Conservation (phyloP, 2,888 invertebrate species). For the Ephialtes manifestator region DNA sequence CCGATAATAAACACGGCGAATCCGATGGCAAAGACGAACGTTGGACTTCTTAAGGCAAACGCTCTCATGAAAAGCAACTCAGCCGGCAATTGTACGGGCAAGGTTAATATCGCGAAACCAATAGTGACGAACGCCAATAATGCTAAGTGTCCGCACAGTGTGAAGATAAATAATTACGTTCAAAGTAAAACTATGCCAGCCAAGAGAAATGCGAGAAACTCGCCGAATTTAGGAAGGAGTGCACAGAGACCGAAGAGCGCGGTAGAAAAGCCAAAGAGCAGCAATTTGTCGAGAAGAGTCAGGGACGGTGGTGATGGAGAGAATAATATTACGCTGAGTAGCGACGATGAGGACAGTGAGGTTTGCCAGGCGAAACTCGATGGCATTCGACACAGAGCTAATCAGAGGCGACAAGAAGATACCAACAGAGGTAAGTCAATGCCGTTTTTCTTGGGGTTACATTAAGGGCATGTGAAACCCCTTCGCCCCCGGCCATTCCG, state of each 20-base stretch:
- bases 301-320: conserved; percentile 74
- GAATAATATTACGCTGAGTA: conserved; percentile 74
- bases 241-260: conserved; percentile 77
- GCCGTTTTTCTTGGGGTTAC: not conserved
- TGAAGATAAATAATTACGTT: conserved; percentile 84
- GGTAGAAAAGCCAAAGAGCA: conserved; percentile 74
- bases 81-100: conserved; percentile 79
- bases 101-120: conserved; percentile 81
- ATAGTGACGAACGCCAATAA: conserved; percentile 75
- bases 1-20: conserved; percentile 80
- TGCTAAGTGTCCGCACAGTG: conserved; percentile 81
- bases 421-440: conserved; percentile 78
- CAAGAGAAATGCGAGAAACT: conserved; percentile 78
- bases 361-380: conserved; percentile 90
- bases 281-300: conserved; percentile 58
- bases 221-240: conserved; percentile 80
- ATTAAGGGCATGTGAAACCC: too few relatives aligned
- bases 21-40: conserved; percentile 80
- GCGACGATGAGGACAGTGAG: conserved; percentile 89
- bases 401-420: conserved; percentile 86
- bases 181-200: conserved; percentile 81
- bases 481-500: too few relatives aligned
- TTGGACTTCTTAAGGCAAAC: conserved; percentile 77
- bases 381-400: conserved; percentile 89
- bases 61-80: conserved; percentile 81